Percentiles rank a stretch among this genome's conserved stretches.
Conservation (phyloP, 2,797 vertebrate genomes). For the Halcyon leucocephala region DNA sequence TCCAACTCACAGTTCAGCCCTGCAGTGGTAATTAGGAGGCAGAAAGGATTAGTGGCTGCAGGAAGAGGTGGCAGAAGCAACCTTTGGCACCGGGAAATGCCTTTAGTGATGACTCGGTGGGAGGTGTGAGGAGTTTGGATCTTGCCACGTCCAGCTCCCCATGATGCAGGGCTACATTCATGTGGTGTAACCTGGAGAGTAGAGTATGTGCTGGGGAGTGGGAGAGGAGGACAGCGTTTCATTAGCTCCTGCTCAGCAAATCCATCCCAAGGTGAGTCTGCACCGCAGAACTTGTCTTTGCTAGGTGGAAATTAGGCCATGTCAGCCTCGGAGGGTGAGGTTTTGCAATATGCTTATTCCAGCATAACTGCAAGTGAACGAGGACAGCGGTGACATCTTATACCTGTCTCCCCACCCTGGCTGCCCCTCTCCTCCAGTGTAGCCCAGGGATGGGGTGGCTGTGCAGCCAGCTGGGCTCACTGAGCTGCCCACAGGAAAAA, state of each 20-base stretch:
- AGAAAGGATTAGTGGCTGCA: background rate
- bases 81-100: background rate
- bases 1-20: background rate
- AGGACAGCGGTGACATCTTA: background rate
- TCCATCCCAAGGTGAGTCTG: background rate
- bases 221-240: background rate
- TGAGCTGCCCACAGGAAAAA: fast-evolving
- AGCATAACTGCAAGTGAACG: background rate
- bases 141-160: fast-evolving
- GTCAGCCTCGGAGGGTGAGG: background rate
- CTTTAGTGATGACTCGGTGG: background rate
- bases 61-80: background rate
- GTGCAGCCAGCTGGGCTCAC: background rate
- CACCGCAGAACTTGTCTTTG: background rate
- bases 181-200: fast-evolving
- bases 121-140: background rate
- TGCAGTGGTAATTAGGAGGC: background rate
- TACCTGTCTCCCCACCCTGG: fast-evolving
- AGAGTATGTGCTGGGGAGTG: fast-evolving
- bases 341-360: background rate
- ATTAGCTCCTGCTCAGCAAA: background rate
- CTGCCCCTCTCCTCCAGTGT: background rate
- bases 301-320: background rate
- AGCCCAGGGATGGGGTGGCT: background rate
- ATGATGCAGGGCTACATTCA: fast-evolving